Evolutionary conservation across 2,113 vertebrate genomes (phyloP), one percentile per base, ranked within the genome.

Genomic region (Erythrolamprus reginae): DNA sequence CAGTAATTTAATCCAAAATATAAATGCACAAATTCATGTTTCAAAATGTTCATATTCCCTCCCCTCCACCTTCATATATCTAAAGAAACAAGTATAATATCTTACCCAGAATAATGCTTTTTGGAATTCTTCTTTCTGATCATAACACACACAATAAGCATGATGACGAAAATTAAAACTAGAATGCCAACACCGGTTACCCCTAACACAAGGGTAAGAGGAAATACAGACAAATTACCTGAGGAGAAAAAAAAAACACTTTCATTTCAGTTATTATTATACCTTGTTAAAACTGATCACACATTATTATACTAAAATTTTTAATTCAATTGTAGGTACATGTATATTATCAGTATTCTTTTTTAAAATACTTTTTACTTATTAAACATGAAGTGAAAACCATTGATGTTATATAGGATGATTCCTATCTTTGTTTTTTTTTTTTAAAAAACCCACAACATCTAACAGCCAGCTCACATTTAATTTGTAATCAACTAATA

Each of bases 21-120:
- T 56, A 33, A 38, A 90, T 53, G 87, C 93, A 90, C 53, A 90
- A 58, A 87, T 51, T 92, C 84, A 82, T 85, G 83, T 47, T 53
- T 61, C 47, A 88, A 89, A 24, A 13, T 84, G 83, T 45, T 90
- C 93, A 38, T 77, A 19, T 38, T 19, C 15, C n/a, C 33, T 17
- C 65, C 13, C 13, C 6, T 19, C 70, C 33, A 21, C 33, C 33
- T 7, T 38, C 19, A 1, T 17, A 21, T 77, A 42, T 77, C 92
- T 94, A 92, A 95, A 93, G 94, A 95, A 88, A 88, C 47, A 51
- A 85, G 50, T 4, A 85, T 70, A 93, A 3, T 88, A 85, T 94
- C 98, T 98, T 97, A 99, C 99, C 98, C 98, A 93, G 98, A 97
- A 26, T 99, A 99, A 83, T 98, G 97, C 70, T 97, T 97, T 93